A percentile compares a stretch with the other conserved stretches of the same genome.
Evolutionary conservation across 2,888 invertebrate genomes (phyloP).

Genomic region (Geophilus truncorum): DNA sequence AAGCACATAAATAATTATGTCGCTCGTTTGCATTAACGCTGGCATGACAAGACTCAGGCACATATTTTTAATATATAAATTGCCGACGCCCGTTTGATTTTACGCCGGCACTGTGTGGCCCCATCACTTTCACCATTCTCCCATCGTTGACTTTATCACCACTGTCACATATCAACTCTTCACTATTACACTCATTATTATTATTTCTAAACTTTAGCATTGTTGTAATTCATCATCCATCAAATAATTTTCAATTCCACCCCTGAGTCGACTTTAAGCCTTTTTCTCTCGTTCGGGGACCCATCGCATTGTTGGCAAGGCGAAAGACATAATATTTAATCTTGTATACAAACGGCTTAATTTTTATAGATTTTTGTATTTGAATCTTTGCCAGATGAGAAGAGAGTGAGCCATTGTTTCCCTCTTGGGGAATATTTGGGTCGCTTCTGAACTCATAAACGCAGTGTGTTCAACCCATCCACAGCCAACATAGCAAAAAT

Average conservation of each 20-base stretch:
- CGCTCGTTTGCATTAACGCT: too few relatives aligned
- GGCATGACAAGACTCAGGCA: too few relatives aligned
- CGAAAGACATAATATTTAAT: constrained; percentile 7
- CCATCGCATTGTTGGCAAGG: not conserved
- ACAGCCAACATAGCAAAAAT: not conserved
- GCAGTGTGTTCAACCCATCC: constrained; percentile 15
- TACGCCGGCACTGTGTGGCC: too few relatives aligned
- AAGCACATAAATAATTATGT: too few relatives aligned
- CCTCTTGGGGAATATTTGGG: constrained; percentile 15
- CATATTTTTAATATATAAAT: too few relatives aligned
- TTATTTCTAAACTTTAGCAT: too few relatives aligned
- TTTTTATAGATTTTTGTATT: constrained; percentile 15
- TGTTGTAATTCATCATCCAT: not conserved
- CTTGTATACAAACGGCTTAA: constrained; percentile 16
- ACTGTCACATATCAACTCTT: too few relatives aligned
- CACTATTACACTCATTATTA: too few relatives aligned
- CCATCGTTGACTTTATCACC: too few relatives aligned
- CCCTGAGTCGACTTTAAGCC: not conserved
- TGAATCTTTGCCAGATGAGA: constrained; percentile 6
- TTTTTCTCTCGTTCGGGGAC: not conserved
- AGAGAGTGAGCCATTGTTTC: not conserved
- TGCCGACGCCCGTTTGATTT: too few relatives aligned
- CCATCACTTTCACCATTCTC: too few relatives aligned
- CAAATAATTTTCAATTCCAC: not conserved
- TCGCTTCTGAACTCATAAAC: constrained; percentile 11